phyloP scores from a whole-genome alignment of 1,140 invertebrate species.

The Brevipalpus yothersi region DNA sequence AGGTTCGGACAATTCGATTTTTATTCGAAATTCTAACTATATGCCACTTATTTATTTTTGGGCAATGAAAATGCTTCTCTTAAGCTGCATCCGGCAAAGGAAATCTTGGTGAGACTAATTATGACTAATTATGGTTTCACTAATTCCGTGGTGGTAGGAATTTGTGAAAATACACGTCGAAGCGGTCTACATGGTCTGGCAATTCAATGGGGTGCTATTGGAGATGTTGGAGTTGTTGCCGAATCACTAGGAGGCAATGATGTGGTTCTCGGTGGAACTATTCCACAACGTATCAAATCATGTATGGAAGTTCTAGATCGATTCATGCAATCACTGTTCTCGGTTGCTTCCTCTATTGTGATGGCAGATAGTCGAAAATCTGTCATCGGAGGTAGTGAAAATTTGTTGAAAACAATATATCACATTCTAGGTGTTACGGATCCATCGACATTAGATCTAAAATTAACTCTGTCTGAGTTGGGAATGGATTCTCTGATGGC shows the following conservation, averaged over 20 bases:
- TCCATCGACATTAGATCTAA: conserved; percentile 46
- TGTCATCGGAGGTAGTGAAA: conserved; percentile 18
- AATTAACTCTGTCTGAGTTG: conserved; percentile 55
- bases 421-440: conserved; percentile 36
- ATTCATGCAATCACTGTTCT: conserved; percentile 24
- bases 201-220: conserved; percentile 91
- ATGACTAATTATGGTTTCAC: conserved; percentile 83
- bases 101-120: conserved; percentile 80
- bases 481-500: conserved; percentile 94
- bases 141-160: conserved; percentile 85
- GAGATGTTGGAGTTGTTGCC: conserved; percentile 71
- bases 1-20: no score
- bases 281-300: conserved; percentile 69
- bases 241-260: conserved; percentile 62
- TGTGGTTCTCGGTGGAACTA: conserved; percentile 61
- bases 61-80: conserved; percentile 77
- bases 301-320: conserved; percentile 59
- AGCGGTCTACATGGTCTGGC: conserved; percentile 47
- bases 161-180: conserved; percentile 54
- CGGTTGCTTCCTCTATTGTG: conserved; percentile 4
- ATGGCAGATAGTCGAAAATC: conserved; percentile 31
- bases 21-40: no score
- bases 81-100: conserved; percentile 80
- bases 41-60: no score
- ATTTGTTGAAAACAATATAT: conserved; percentile 23